Percentiles rank a stretch among this genome's conserved stretches.
Evolutionary conservation across 2,113 vertebrate genomes (phyloP).

Genomic region (Coptodon bakossiorum): DNA sequence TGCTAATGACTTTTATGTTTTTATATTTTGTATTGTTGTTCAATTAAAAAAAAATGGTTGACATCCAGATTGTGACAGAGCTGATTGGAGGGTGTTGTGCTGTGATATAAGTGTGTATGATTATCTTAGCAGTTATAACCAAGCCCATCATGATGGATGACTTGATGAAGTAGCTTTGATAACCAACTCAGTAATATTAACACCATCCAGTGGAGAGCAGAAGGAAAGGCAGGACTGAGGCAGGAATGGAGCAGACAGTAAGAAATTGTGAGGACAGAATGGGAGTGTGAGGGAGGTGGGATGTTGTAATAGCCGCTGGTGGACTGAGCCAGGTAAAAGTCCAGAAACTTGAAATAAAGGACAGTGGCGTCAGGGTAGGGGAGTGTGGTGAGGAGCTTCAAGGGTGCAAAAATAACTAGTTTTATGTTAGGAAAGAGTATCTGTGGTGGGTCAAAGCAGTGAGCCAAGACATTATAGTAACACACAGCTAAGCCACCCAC

Average conservation of each 20-base stretch:
- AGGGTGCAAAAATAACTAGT: background rate
- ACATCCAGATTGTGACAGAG: background rate
- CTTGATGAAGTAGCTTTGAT: background rate
- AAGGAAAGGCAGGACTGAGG: background rate
- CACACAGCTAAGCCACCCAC: background rate
- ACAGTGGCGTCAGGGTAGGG: background rate
- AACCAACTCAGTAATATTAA: background rate
- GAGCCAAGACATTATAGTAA: background rate
- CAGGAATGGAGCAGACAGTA: background rate
- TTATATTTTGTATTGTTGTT: background rate
- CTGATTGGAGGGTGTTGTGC: background rate
- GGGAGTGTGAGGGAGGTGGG: background rate
- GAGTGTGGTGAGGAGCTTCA: background rate
- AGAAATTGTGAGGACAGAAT: background rate
- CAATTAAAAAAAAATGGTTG: background rate
- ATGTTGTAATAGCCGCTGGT: background rate
- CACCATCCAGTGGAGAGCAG: background rate
- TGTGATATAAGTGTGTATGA: background rate
- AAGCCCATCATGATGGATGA: background rate
- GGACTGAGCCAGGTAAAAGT: background rate
- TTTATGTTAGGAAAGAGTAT: background rate
- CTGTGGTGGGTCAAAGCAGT: background rate
- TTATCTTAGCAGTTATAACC: background rate
- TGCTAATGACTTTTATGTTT: background rate
- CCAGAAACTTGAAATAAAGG: background rate